Base-by-base conservation (phyloP, 2,113 vertebrate species). In the Microcebus jonahi region DNA sequence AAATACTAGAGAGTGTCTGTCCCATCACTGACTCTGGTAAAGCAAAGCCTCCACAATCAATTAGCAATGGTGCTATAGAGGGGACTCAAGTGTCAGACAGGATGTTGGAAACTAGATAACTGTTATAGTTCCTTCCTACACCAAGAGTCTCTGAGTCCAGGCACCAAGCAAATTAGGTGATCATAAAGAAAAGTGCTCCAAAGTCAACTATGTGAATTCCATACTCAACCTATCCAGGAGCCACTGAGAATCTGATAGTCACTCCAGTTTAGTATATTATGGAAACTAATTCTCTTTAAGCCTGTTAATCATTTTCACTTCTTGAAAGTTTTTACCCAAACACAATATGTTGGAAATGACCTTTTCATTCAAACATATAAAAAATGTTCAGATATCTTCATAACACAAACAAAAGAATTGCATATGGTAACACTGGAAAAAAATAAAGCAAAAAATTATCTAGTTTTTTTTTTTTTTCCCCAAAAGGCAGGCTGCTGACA, bases 311-410 rank as follows among this genome's bases (percentile, higher is more conserved):
- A 86, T 25, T 8, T 84, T 67, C 70, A 2, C 12, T 94, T 84
- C 45, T 77, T 67, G 10, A 71, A 5, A 17, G 48, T 57, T 92
- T 90, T 81, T 57, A 87, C 29, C 57, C 42, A 88, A 94, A 65
- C 8, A 67, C 20, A 87, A 59, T 71, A 53, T 92, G 61, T 45
- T 76, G 1, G 3, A 95, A 95, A 92, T 88, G 4, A 84, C 21
- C 2, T 90, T 39, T 91, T 76, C 21, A 76, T 90, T 90, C 84
- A 70, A 92, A 63, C 23, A 57, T 61, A 79, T 36, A 82, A 12
- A 85, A 96, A 96, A 67, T 23, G 1, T 94, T 70, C 57, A 81
- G 31, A 23, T 71, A 90, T 76, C 48, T 88, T 92, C 67, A 83
- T 36, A 88, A 59, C 14, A 82, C 68, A 86, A 57, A 27, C 36